Percentiles rank a stretch among this genome's conserved stretches.
Evolutionary conservation across 2,797 vertebrate species (phyloP).

Genomic region (Geotria australis): DNA sequence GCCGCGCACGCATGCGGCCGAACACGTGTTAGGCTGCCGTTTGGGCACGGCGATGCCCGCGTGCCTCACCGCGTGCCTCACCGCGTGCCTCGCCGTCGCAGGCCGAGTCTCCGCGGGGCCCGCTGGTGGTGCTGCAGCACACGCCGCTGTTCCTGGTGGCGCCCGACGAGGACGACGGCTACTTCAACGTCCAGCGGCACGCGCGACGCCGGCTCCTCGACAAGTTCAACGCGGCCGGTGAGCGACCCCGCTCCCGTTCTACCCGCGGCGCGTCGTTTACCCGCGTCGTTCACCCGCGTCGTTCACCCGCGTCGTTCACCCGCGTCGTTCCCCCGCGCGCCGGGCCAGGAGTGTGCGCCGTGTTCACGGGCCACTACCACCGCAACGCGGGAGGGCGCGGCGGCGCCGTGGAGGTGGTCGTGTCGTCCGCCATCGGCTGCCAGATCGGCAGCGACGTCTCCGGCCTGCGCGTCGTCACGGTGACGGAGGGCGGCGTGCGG

Average conservation of each 20-base stretch:
- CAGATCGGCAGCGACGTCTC: conserved; percentile 55
- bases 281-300: too few species aligned
- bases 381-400: conserved; percentile 49
- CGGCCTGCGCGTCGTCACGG: conserved; percentile 45
- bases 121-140: conserved; percentile 65
- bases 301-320: too few species aligned
- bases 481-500: conserved; percentile 29
- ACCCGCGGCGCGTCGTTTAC: too few species aligned
- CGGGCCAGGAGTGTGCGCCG: conserved; percentile 47
- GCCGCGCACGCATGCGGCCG: too few species aligned
- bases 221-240: conserved; percentile 33
- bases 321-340: too few species aligned
- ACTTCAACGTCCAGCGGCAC: conserved; percentile 46
- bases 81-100: too few species aligned
- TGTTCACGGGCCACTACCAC: conserved; percentile 83
- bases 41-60: too few species aligned
- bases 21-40: too few species aligned
- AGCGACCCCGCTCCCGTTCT: conserved; percentile 4
- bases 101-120: conserved; percentile 3
- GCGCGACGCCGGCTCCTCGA: conserved; percentile 31
- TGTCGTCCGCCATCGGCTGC: conserved; percentile 76
- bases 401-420: conserved; percentile 51
- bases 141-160: conserved; percentile 47
- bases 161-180: conserved; percentile 43
- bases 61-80: too few species aligned